Evolutionary conservation across 2,797 vertebrate species (phyloP).

Genomic region (Squalus acanthias): DNA sequence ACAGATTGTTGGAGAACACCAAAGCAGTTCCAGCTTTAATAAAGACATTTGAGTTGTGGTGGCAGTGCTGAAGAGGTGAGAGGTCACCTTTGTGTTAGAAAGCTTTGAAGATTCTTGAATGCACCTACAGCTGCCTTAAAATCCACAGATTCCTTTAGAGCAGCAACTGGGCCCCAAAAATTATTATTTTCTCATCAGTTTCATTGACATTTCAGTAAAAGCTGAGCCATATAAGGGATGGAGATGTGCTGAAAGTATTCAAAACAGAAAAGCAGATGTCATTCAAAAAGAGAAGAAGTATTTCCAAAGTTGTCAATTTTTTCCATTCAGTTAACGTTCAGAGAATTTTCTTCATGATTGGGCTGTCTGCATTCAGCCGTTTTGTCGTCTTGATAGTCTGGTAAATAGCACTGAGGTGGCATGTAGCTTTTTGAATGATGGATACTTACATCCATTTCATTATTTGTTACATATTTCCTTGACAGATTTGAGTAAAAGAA

Average conservation of each 20-base stretch:
- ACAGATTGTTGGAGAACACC: not conserved
- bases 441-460: conserved; percentile 58
- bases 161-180: not conserved
- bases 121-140: conserved; percentile 5
- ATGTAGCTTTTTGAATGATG: conserved; percentile 57
- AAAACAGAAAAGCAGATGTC: conserved; percentile 49
- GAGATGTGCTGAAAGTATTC: conserved; percentile 53
- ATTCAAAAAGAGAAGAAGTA: conserved; percentile 48
- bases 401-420: conserved; percentile 53
- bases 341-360: conserved; percentile 52
- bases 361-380: conserved; percentile 55
- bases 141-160: not conserved
- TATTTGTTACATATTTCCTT: conserved; percentile 62
- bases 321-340: conserved; percentile 46
- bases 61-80: not conserved
- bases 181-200: not conserved
- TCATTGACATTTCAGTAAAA: conserved; percentile 48
- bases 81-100: not conserved
- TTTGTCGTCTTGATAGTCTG: conserved; percentile 53
- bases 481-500: conserved; percentile 56
- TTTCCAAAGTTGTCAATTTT: conserved; percentile 48
- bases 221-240: conserved; percentile 42
- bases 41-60: not conserved
- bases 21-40: not conserved
- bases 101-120: conserved; percentile 28